Evolutionary conservation across 2,113 vertebrate species (phyloP).

Genomic region (Arvicanthis niloticus): DNA sequence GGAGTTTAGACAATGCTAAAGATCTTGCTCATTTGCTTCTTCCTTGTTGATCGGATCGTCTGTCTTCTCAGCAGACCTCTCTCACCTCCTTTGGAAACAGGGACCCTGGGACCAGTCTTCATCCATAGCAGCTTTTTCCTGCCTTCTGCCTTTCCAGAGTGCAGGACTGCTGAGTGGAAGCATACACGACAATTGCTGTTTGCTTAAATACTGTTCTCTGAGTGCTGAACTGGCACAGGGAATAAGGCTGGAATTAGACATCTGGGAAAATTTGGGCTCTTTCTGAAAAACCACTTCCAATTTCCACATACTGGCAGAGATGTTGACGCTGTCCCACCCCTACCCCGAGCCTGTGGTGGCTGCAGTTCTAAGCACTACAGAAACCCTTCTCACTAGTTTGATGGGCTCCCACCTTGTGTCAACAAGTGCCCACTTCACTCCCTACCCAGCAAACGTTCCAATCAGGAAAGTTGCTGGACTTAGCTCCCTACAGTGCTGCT

Average conservation of each 20-base stretch:
- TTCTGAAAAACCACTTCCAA: constrained; percentile 63
- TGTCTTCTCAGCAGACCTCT: background rate
- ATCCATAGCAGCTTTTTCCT: background rate
- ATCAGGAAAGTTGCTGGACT: constrained; percentile 1
- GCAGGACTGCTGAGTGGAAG: constrained; percentile 15
- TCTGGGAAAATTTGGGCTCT: constrained; percentile 47
- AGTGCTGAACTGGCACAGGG: constrained; percentile 2
- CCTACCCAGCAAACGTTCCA: background rate
- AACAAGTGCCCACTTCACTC: background rate
- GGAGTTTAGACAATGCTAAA: too few relatives aligned
- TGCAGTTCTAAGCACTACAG: constrained; percentile 14
- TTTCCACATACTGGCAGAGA: constrained; percentile 38
- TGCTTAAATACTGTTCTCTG: constrained; percentile 63
- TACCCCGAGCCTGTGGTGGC: background rate
- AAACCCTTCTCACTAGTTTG: background rate
- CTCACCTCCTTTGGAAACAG: background rate
- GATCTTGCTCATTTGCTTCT: background rate
- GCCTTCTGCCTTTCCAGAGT: background rate
- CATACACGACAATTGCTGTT: constrained; percentile 35
- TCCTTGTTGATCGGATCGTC: background rate
- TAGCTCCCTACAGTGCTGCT: background rate
- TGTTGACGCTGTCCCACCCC: background rate
- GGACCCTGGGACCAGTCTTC: background rate
- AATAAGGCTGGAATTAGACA: constrained; percentile 53
- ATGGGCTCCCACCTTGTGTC: background rate